phyloP scores from a whole-genome alignment of 2,113 vertebrate genomes.

The Hydropotes inermis region DNA sequence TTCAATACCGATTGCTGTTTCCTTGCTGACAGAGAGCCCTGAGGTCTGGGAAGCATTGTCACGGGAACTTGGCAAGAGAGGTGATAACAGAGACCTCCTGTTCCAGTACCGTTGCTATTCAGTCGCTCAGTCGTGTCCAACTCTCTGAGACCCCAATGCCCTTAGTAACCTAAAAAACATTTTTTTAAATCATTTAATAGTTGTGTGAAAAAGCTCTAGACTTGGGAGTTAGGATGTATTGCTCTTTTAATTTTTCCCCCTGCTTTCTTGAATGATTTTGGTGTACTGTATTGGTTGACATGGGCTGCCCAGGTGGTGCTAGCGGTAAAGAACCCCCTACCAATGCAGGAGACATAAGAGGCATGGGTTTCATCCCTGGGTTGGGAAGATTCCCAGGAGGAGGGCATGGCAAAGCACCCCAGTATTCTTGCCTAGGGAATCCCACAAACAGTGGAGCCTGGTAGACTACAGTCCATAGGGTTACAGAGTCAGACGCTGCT shows the following conservation, averaged over 20 bases:
- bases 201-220: background rate
- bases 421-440: background rate
- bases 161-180: background rate
- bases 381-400: background rate
- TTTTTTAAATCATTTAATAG: background rate
- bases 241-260: background rate
- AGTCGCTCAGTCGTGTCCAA: accelerated
- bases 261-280: background rate
- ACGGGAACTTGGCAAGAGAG: background rate
- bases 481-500: background rate
- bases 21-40: background rate
- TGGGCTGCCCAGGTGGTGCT: background rate
- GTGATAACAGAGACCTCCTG: background rate
- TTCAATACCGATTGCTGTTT: background rate
- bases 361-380: background rate
- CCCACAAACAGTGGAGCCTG: background rate
- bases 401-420: background rate
- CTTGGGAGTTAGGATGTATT: background rate
- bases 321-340: background rate
- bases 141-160: background rate
- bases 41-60: background rate
- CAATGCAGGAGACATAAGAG: background rate
- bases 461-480: background rate
- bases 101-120: background rate
- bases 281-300: background rate